These are phyloP conservation scores for Halcyon smyrnensis DNA, from an alignment of 2,797 vertebrate genomes.

Conservation along the genomic window DNA sequence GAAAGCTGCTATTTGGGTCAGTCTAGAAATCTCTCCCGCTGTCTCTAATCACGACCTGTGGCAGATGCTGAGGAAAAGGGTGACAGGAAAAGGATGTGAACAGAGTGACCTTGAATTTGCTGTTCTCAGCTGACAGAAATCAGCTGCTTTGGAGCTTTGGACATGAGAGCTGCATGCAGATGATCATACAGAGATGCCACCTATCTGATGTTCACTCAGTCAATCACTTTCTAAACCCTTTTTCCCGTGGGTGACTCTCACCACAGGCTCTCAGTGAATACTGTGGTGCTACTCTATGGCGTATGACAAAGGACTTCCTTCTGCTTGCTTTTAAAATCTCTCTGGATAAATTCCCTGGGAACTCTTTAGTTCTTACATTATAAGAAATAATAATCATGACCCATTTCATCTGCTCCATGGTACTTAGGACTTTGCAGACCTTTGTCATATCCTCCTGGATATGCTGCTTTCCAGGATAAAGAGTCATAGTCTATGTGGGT, in stretches of 20 bases:
- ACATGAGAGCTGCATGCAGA: not conserved
- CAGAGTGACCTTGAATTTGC: not conserved
- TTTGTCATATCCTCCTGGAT: not conserved
- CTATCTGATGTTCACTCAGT: not conserved
- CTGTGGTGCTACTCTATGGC: not conserved
- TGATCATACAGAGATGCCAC: not conserved
- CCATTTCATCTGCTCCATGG: not conserved
- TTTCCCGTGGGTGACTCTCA: not conserved
- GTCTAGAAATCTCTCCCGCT: not conserved
- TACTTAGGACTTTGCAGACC: not conserved
- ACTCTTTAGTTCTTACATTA: not conserved
- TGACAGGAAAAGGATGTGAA: not conserved
- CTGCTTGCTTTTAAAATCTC: not conserved
- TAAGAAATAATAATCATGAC: not conserved
- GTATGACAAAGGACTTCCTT: not conserved
- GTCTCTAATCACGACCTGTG: not conserved
- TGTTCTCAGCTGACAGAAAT: not conserved
- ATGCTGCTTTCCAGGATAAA: not conserved
- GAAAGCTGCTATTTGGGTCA: not conserved
- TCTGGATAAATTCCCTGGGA: not conserved
- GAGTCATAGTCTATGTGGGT: not conserved
- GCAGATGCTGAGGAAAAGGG: not conserved
- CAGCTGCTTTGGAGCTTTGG: not conserved
- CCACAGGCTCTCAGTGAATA: not conserved
- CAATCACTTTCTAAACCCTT: not conserved